These are phyloP conservation scores for Bos indicus DNA, from an alignment of 2,113 vertebrate genomes.

Conservation along the genomic window DNA sequence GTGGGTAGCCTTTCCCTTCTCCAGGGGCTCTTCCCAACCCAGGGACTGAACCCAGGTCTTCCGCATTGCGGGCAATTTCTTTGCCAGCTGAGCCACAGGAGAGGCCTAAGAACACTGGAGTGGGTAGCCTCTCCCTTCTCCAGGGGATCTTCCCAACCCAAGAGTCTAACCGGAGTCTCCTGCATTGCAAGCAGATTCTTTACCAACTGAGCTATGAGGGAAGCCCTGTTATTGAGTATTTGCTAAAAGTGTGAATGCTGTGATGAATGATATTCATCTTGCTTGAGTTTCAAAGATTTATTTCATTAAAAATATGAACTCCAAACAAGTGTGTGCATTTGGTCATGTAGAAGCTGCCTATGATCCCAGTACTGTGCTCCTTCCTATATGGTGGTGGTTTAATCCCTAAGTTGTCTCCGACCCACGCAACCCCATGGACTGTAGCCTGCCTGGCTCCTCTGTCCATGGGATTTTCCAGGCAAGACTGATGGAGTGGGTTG, in stretches of 20 bases:
- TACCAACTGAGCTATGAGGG: neutral
- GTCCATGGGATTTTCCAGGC: neutral
- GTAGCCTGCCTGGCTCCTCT: neutral
- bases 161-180: neutral
- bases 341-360: neutral
- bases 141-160: neutral
- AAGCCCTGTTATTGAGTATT: neutral
- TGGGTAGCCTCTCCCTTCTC: neutral
- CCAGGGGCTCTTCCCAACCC: neutral
- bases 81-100: neutral
- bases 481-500: neutral
- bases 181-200: neutral
- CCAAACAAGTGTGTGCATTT: neutral
- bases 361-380: fast-evolving
- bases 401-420: fast-evolving
- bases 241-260: neutral
- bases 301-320: neutral
- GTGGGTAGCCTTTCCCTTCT: neutral
- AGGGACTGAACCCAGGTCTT: neutral
- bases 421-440: fast-evolving
- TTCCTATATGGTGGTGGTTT: neutral
- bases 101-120: neutral
- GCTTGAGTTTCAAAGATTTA: neutral
- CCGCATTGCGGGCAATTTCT: neutral
- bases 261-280: neutral